These are phyloP conservation scores for Linnaemya vulpina DNA, from an alignment of 2,888 invertebrate species.

Conservation along the genomic window DNA sequence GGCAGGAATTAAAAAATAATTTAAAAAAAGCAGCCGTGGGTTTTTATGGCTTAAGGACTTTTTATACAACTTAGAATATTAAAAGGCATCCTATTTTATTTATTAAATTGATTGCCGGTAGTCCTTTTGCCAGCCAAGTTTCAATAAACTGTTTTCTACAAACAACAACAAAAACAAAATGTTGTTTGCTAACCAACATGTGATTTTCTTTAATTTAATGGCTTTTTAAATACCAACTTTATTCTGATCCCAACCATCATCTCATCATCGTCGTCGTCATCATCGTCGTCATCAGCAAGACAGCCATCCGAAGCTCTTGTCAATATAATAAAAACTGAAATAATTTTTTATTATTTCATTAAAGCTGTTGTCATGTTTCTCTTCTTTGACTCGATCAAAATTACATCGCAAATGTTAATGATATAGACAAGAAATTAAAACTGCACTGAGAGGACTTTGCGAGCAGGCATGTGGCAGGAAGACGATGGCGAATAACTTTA, in stretches of 20 bases:
- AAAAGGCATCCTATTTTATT: too few species aligned
- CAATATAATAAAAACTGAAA: slow-evolving; percentile 26
- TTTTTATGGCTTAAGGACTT: too few species aligned
- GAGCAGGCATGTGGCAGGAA: neutral
- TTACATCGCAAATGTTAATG: slow-evolving; percentile 66
- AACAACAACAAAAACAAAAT: too few species aligned
- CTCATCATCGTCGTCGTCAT: neutral
- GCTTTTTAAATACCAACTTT: slow-evolving; percentile 44
- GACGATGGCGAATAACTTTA: neutral
- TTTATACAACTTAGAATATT: too few species aligned
- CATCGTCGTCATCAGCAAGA: slow-evolving; percentile 19
- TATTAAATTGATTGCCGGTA: too few species aligned
- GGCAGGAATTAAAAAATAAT: too few species aligned
- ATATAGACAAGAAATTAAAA: slow-evolving; percentile 56
- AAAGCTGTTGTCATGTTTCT: slow-evolving; percentile 55
- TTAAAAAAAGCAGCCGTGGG: too few species aligned
- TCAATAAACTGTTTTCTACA: too few species aligned
- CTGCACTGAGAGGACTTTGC: slow-evolving; percentile 22
- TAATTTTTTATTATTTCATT: slow-evolving; percentile 34
- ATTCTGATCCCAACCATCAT: slow-evolving; percentile 24
- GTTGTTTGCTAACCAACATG: slow-evolving; percentile 20
- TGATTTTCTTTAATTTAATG: slow-evolving; percentile 50
- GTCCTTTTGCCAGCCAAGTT: too few species aligned
- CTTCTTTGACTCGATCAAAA: slow-evolving; percentile 47
- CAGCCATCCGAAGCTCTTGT: slow-evolving; percentile 10